Conservation (phyloP, 2,888 invertebrate species). For the Laothoe populi region DNA sequence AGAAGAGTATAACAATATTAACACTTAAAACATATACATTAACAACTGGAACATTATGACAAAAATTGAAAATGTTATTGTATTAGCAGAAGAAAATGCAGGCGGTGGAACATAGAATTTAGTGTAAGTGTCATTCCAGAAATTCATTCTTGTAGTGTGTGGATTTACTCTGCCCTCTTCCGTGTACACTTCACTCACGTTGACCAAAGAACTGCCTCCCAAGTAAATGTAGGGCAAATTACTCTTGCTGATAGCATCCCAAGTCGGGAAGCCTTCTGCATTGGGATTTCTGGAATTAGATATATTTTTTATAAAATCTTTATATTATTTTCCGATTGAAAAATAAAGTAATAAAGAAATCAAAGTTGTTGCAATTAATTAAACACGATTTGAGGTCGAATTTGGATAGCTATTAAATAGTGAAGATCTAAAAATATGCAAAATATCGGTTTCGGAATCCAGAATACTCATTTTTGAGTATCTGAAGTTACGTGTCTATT, state of each 20-base stretch:
- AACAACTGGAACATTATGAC: constrained; percentile 44
- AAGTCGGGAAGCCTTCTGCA: neutral
- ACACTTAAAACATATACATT: constrained; percentile 42
- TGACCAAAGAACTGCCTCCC: constrained; percentile 43
- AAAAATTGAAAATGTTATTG: constrained; percentile 38
- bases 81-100: constrained; percentile 8
- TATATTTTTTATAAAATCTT: neutral
- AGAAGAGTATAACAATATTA: too few relatives aligned
- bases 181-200: constrained; percentile 29
- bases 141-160: constrained; percentile 50
- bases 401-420: too few relatives aligned
- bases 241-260: constrained; percentile 38
- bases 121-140: constrained; percentile 55
- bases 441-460: too few relatives aligned
- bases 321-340: too few relatives aligned
- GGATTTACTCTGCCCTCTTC: constrained; percentile 52
- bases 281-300: constrained; percentile 35
- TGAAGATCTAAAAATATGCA: too few relatives aligned
- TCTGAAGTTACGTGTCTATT: too few relatives aligned
- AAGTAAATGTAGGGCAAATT: constrained; percentile 48
- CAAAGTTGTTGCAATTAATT: too few relatives aligned
- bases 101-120: constrained; percentile 45
- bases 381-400: too few relatives aligned
- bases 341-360: too few relatives aligned
- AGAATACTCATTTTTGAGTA: too few relatives aligned